Base-by-base conservation (phyloP, 2,888 invertebrate genomes). In the Sussaba pulchella region DNA sequence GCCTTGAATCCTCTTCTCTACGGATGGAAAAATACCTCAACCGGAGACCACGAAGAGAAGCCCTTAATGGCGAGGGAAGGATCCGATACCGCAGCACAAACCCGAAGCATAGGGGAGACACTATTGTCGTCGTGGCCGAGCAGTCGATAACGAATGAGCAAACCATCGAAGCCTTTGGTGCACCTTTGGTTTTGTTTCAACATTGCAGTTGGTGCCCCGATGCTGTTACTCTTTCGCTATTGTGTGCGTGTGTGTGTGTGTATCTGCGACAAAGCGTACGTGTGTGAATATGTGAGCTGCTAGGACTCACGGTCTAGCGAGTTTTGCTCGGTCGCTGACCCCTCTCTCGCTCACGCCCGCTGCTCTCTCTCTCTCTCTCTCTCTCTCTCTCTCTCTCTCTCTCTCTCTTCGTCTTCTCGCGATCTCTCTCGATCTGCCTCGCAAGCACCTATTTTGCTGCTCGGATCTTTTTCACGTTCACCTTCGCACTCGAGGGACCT, bases 251-350 rank as follows among this genome's bases (percentile, higher is more conserved):
- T 31, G 31, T 31, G 31, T 31, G 31, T 31, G 31, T 31, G 31
- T 31, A 6, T 31, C 4, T n/a, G n/a, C n/a, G n/a, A n/a, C n/a
- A n/a, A n/a, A n/a, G n/a, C n/a, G n/a, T n/a, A n/a, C n/a, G n/a
- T n/a, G n/a, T n/a, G n/a, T n/a, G n/a, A n/a, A n/a, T 31, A 31
- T 67, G 69, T 85, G 80, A 47, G 64, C 61, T 69, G 54, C 57
- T 84, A 83, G 86, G 86, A 84, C 88, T 89, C 87, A 89, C 87
- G 89, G 88, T 90, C 89, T 89, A 88, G 88, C 89, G 87, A 89
- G 88, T 89, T 89, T 88, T 82, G 87, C 87, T 86, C 88, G 89
- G 89, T 89, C 89, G 83, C 85, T 88, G 90, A 88, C 89, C 88
- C 83, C 82, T 85, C 80, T 85, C 78, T 83, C 77, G 77, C 61